Evolutionary conservation across 2,888 invertebrate genomes (phyloP).

Genomic region (Sesia apiformis): DNA sequence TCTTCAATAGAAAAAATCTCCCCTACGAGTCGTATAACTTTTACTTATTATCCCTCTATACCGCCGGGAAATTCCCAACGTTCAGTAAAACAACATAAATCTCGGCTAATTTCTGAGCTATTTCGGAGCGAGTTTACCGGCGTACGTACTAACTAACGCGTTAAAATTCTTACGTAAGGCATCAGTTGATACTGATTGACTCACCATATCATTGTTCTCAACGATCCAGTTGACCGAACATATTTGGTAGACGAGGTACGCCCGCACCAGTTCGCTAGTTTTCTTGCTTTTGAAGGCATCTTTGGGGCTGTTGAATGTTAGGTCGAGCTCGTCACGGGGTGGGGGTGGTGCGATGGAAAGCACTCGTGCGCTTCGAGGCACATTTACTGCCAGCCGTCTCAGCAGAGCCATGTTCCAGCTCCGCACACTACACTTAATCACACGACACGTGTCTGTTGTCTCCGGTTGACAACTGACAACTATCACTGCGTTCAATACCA

Average conservation of each 20-base stretch:
- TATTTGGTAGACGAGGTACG: conserved; percentile 92
- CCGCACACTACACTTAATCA: conserved; percentile 29
- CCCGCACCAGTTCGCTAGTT: conserved; percentile 91
- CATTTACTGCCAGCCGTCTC: conserved; percentile 50
- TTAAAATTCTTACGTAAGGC: conserved; percentile 47
- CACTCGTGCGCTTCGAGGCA: conserved; percentile 45
- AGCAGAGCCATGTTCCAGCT: conserved; percentile 61
- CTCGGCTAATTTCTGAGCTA: conserved; percentile 28
- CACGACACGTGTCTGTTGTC: conserved; percentile 46
- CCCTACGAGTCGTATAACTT: no score
- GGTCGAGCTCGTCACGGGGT: conserved; percentile 82
- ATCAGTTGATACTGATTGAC: conserved; percentile 38
- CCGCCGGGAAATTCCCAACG: neutral
- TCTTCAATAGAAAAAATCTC: no score
- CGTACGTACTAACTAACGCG: neutral
- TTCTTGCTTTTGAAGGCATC: conserved; percentile 97
- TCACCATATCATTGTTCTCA: conserved; percentile 94
- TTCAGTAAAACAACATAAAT: neutral
- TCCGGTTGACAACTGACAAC: conserved; percentile 48
- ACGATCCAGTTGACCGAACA: conserved; percentile 92
- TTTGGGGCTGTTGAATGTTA: conserved; percentile 89
- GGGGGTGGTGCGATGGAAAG: conserved; percentile 33
- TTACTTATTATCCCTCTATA: no score
- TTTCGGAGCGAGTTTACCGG: conserved; percentile 21
- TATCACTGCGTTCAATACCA: conserved; percentile 50